A percentile compares a stretch with the other conserved stretches of the same genome.
Conservation (phyloP, 2,797 vertebrate species). For the Hypotaenidia okinawae region DNA sequence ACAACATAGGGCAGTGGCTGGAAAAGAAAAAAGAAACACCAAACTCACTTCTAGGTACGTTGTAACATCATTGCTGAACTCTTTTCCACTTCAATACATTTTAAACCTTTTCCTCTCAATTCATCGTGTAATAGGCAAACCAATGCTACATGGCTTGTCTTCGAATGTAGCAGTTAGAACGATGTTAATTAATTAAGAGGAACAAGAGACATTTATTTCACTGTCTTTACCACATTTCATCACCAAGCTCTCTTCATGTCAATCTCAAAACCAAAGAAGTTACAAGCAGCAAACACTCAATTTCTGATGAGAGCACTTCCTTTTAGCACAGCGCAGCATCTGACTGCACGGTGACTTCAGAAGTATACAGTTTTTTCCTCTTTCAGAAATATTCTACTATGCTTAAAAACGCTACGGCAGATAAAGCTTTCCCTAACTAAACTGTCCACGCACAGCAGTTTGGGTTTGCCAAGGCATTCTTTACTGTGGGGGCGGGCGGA, state of each 20-base stretch:
- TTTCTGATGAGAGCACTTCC: neutral
- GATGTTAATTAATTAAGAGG: neutral
- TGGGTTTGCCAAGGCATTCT: neutral
- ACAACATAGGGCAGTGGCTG: neutral
- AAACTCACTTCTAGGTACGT: rapidly evolving
- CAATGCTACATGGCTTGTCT: neutral
- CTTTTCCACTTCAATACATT: neutral
- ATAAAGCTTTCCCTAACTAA: neutral
- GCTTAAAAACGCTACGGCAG: neutral
- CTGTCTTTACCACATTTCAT: neutral
- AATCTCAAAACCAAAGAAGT: neutral
- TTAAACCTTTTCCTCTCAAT: neutral
- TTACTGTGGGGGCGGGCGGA: rapidly evolving
- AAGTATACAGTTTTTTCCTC: neutral
- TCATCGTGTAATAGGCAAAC: neutral
- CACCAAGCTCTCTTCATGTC: neutral
- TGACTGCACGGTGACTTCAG: neutral
- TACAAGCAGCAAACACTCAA: rapidly evolving
- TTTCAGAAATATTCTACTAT: neutral
- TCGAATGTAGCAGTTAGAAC: too few species aligned
- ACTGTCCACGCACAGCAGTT: neutral
- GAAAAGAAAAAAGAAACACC: neutral
- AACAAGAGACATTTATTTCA: neutral
- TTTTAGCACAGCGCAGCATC: rapidly evolving
- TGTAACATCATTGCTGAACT: neutral